Percentiles rank a stretch among this genome's conserved stretches.
Conservation (phyloP, 1,140 invertebrate genomes). For the Meteorus sp. region DNA sequence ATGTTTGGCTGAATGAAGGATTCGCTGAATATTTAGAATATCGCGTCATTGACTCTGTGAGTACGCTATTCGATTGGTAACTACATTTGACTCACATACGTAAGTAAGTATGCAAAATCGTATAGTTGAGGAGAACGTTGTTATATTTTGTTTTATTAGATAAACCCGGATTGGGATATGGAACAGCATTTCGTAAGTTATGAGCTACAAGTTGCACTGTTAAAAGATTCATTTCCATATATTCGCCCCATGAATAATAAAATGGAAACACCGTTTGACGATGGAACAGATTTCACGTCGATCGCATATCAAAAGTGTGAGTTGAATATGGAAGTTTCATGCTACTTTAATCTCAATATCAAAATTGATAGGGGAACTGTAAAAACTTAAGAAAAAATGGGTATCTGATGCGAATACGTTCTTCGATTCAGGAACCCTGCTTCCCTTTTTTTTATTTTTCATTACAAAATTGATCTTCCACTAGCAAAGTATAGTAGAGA, state of each 20-base stretch:
- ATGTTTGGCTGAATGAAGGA: constrained; percentile 71
- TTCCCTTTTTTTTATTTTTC: too few species aligned
- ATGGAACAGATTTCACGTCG: constrained; percentile 66
- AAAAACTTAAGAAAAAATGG: too few species aligned
- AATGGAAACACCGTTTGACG: constrained; percentile 40
- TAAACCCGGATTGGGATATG: constrained; percentile 42
- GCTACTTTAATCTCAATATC: too few species aligned
- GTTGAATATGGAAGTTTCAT: not conserved
- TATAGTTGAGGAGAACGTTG: too few species aligned
- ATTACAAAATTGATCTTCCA: too few species aligned
- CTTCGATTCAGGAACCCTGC: too few species aligned
- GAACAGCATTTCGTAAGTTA: constrained; percentile 53
- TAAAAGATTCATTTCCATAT: constrained; percentile 31
- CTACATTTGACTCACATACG: not conserved
- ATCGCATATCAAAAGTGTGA: constrained; percentile 72
- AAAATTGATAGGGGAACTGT: too few species aligned
- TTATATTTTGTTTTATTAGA: constrained; percentile 25
- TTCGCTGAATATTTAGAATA: constrained; percentile 68
- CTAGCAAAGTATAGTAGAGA: too few species aligned
- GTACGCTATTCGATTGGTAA: constrained; percentile 3
- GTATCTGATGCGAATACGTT: too few species aligned
- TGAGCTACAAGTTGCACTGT: constrained; percentile 51
- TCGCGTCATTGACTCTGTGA: constrained; percentile 29
- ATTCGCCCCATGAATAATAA: constrained; percentile 44
- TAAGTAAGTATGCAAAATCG: too few species aligned